Evolutionary conservation across 2,888 invertebrate genomes (phyloP), one percentile per base, ranked within the genome.

Genomic region (Caenorhabditis macrosperma): DNA sequence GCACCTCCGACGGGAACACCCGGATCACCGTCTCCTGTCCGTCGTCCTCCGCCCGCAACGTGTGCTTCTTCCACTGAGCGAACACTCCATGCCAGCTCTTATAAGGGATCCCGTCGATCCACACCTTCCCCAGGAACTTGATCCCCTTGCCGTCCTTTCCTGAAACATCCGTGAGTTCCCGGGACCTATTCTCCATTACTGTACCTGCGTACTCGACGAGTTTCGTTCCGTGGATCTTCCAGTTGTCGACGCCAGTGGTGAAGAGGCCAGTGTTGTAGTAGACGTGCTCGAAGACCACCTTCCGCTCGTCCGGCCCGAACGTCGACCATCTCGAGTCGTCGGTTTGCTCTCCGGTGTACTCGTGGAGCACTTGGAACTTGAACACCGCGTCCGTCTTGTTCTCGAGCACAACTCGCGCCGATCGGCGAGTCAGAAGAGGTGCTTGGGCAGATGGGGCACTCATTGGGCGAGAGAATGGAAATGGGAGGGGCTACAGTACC

Each of bases 61-160:
- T 64, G n/a, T 64, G 63, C 9, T 35, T 22, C 63, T 66, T 66
- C 66, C 66, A 54, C 5, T n/a, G n/a, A 9, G 52, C 38, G n/a
- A 33, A 30, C 22, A 17, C 3, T 22, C 52, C 64, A 64, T 12
- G 7, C 7, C 38, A 5, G 15, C 12, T 38, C 15, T 38, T 38
- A 38, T 38, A 38, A 33, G 33, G 38, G 5, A 12, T 38, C 15
- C 38, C 38, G 3, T 38, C 38, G 10, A 33, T 38, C 38, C 38
- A 38, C 38, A 12, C 12, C 5, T 38, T 12, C 38, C 12, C 33
- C 5, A 33, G 5, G 33, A 33, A 5, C 5, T 10, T 33, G 33
- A 33, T 33, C 10, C 33, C 33, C 10, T 33, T 33, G 33, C 38
- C 38, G 15, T 38, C 38, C 12, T 38, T 38, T 12, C 5, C 38